Base-by-base conservation (phyloP, 2,888 invertebrate species). In the Lithophane ornitopus region DNA sequence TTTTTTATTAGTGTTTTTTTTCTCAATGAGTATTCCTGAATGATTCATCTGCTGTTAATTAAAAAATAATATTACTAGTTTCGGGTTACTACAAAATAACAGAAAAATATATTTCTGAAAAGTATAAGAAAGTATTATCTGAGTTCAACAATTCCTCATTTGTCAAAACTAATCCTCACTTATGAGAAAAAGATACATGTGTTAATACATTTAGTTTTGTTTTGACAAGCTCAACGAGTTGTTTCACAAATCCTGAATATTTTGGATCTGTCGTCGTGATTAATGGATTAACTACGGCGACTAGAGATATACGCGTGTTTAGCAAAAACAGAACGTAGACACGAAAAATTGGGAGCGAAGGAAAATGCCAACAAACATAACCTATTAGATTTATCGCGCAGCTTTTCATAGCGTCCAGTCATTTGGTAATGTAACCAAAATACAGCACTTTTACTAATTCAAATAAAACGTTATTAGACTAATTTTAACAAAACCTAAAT, bases 221-320 rank as follows among this genome's bases (percentile, higher is more conserved):
- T 88, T 87, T 87, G 85, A 88, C 88, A 84, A 82, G 73, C 56
- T 65, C 78, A 78, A 86, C 76, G 85, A 84, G 80, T 66, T 76
- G 61, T 76, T 76, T 80, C 80, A 78, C 77, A 72, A 76, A 78
- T 70, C 70, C 76, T 58, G 65, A 80, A 74, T 82, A 76, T 78
- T 75, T 81, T 76, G 67, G 41, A 71, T 78, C 63, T 58, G 65
- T 81, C 65, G 54, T 49, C 34, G 70, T 76, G 74, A 81, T 84
- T 76, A 81, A 85, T 80, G 44, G 66, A 66, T 74, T 58, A 63
- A 73, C 78, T 66, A 66, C 39, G 19, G 16, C 16, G 28, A 54
- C 52, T 41, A 62, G 46, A 26, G n/a, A 68, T 34, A 39, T 67
- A 65, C 69, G 41, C 58, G 54, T 39, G 39, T 58, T 67, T 22